Conservation (phyloP, 1,140 invertebrate genomes). For the Apis mellifera region DNA sequence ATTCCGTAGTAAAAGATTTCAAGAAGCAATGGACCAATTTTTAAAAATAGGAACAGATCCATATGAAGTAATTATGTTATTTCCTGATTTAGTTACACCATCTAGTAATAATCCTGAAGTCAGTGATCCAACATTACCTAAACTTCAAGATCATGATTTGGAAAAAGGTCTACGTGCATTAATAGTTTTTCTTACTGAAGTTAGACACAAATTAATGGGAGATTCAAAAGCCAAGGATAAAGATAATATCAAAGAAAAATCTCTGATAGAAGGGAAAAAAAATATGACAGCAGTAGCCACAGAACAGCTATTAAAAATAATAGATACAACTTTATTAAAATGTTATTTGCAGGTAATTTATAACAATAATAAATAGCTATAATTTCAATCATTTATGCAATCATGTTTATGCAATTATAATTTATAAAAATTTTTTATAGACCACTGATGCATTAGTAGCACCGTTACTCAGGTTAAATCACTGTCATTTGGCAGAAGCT, state of each 20-base stretch:
- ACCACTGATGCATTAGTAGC: constrained; percentile 97
- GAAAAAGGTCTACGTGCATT: constrained; percentile 94
- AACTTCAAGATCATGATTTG: constrained; percentile 91
- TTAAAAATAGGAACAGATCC: constrained; percentile 94
- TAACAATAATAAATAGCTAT: neutral
- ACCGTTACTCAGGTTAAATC: constrained; percentile 94
- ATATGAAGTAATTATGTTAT: constrained; percentile 96
- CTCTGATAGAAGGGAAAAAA: constrained; percentile 71
- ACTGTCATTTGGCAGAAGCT: constrained; percentile 96
- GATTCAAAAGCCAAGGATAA: constrained; percentile 78
- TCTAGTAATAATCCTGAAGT: constrained; percentile 82
- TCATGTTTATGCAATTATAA: too few relatives aligned
- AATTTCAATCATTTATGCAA: neutral
- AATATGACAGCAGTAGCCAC: constrained; percentile 77
- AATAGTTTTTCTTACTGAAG: constrained; percentile 93
- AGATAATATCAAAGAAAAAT: constrained; percentile 77
- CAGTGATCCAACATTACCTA: constrained; percentile 79
- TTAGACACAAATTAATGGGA: constrained; percentile 84
- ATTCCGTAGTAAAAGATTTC: constrained; percentile 93
- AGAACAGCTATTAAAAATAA: constrained; percentile 92
- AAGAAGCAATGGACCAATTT: constrained; percentile 95
- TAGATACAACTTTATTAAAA: constrained; percentile 97
- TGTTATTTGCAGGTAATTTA: constrained; percentile 93
- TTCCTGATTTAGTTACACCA: constrained; percentile 93
- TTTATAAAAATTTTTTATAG: constrained; percentile 78